phyloP scores from a whole-genome alignment of 1,140 invertebrate species.

The Drosophila littoralis region DNA sequence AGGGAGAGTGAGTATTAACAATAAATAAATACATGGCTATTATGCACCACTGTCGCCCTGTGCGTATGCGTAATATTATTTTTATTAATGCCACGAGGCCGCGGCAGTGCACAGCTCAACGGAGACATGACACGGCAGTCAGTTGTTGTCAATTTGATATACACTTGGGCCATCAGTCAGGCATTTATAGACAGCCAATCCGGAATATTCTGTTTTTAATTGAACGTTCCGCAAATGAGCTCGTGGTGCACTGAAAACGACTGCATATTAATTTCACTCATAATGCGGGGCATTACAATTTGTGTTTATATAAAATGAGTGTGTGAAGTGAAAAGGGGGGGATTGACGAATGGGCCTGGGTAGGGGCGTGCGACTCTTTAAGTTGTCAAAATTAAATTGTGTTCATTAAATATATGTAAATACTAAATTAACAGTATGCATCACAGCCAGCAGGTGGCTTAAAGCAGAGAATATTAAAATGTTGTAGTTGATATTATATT shows the following conservation, averaged over 20 bases:
- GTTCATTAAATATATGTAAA: background rate
- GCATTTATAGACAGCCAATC: slow-evolving; percentile 31
- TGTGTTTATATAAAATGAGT: slow-evolving; percentile 4
- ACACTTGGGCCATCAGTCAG: slow-evolving; percentile 44
- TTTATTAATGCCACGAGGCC: slow-evolving; percentile 45
- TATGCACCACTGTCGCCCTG: background rate
- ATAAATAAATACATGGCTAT: slow-evolving; percentile 29
- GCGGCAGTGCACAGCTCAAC: slow-evolving; percentile 1
- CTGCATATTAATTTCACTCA: slow-evolving; percentile 35
- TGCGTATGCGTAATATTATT: slow-evolving; percentile 48
- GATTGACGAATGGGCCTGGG: background rate
- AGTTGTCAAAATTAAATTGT: background rate
- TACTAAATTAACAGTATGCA: too few relatives aligned
- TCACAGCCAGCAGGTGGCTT: too few relatives aligned
- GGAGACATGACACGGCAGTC: background rate
- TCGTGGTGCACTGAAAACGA: slow-evolving; percentile 29
- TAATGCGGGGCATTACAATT: slow-evolving; percentile 44
- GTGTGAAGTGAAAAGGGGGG: background rate
- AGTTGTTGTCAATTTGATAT: slow-evolving; percentile 44
- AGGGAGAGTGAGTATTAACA: background rate
- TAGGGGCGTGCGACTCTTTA: background rate
- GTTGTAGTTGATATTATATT: too few relatives aligned
- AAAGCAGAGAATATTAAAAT: too few relatives aligned
- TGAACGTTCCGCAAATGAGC: slow-evolving; percentile 29
- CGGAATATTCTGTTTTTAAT: slow-evolving; percentile 19